A percentile compares a stretch with the other conserved stretches of the same genome.
Evolutionary conservation across 2,888 invertebrate genomes (phyloP).

Genomic region (Coecobrya sp.): DNA sequence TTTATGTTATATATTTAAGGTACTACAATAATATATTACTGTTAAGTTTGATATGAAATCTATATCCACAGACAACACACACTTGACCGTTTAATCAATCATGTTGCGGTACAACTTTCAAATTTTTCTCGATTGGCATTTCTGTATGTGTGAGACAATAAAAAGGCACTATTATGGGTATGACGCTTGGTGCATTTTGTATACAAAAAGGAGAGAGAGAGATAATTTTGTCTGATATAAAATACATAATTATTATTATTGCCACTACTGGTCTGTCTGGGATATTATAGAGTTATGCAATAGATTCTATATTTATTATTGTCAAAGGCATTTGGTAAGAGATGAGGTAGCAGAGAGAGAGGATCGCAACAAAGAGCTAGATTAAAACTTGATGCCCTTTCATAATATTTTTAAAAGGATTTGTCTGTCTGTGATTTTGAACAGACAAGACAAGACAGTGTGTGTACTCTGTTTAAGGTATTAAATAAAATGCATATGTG

Average conservation of each 20-base stretch:
- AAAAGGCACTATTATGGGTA: background rate
- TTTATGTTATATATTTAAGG: no score
- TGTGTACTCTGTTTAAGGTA: no score
- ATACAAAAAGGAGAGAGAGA: background rate
- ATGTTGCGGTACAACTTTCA: constrained; percentile 56
- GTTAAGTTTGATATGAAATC: background rate
- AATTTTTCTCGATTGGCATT: constrained; percentile 44
- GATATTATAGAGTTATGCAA: background rate
- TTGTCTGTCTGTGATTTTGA: no score
- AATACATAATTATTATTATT: background rate
- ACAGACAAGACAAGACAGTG: no score
- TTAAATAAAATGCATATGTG: background rate
- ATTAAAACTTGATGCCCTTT: background rate
- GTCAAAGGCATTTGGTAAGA: background rate
- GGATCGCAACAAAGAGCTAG: background rate
- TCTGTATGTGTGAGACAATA: constrained; percentile 21
- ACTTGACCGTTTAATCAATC: constrained; percentile 54
- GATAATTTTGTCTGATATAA: background rate
- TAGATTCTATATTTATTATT: background rate
- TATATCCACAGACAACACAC: background rate
- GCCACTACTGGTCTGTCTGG: background rate
- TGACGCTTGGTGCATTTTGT: background rate
- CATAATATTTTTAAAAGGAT: no score
- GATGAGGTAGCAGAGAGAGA: background rate
- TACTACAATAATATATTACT: no score